phyloP scores from a whole-genome alignment of 1,140 invertebrate species.

The Marisa cornuarietis region DNA sequence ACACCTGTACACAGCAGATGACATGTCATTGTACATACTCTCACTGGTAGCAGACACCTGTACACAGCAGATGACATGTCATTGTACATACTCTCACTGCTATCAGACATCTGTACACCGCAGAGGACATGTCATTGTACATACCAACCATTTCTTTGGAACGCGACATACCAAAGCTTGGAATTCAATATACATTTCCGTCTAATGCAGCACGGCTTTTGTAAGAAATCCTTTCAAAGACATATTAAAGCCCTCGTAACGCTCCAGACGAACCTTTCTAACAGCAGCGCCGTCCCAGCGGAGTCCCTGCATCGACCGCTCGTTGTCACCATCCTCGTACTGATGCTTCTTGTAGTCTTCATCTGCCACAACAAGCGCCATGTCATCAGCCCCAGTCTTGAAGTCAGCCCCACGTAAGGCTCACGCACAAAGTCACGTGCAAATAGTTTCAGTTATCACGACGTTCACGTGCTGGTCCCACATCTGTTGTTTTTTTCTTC shows the following conservation, averaged over 20 bases:
- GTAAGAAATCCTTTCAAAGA: neutral
- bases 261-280: conserved; percentile 55
- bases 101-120: conserved; percentile 56
- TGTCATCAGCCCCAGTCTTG: neutral
- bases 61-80: neutral
- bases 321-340: conserved; percentile 44
- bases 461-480: no score
- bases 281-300: conserved; percentile 63
- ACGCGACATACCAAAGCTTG: neutral
- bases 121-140: neutral
- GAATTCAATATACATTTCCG: neutral
- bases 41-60: conserved; percentile 63
- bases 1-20: conserved; percentile 46
- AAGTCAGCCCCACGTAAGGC: no score
- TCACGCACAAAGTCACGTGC: no score
- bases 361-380: conserved; percentile 41
- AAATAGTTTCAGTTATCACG: no score
- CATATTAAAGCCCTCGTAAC: no score
- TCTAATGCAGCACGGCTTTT: neutral
- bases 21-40: conserved; percentile 35
- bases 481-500: no score
- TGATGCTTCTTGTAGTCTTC: conserved; percentile 62
- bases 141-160: no score
- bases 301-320: conserved; percentile 60
- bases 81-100: conserved; percentile 53